Base-by-base conservation (phyloP, 2,113 vertebrate genomes). In the Plectropomus leopardus region DNA sequence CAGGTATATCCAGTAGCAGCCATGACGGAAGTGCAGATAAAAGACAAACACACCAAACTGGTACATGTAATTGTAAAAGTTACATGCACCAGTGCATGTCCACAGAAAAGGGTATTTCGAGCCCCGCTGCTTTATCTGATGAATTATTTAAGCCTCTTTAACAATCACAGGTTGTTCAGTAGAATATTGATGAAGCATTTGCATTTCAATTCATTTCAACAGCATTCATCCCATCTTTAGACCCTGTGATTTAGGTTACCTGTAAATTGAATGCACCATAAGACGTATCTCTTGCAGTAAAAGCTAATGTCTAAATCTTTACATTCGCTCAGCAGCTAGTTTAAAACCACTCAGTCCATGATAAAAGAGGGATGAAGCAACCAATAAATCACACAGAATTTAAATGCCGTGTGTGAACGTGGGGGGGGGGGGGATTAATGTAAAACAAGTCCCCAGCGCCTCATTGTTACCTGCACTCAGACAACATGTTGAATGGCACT, bases 371-470 rank as follows among this genome's bases (percentile, higher is more conserved):
- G 9, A 32, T 54, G 24, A 42, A 15, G 21, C 23, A 23, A 40
- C 17, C 45, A 21, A 58, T 68, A 40, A 76, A 79, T 82, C 70
- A 84, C 40, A 40, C 40, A 24, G 16, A 8, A 44, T 71, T 7
- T 2, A 11, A 51, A 70, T 6, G 2, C 23, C 1, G 48, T 42
- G 4, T 26, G 24, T 21, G 40, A 58, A 26, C 26, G 26, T n/a
- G n/a, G n/a, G 1, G 9, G 26, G 47, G 47, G 58, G 34, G 59
- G 50, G 3, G 73, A 58, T 54, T 28, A 23, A 60, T 17, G 0
- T 7, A 21, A 61, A 19, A 17, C n/a, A 17, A 30, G 26, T 59
- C 36, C 48, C n/a, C 34, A 32, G 47, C 6, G 1, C 28, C 26
- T 57, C 26, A 2, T n/a, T 57, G 32, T 21, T 48, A 48, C 57